Evolutionary conservation across 2,888 invertebrate genomes (phyloP), one percentile per base, ranked within the genome.

Genomic region (Actias luna): DNA sequence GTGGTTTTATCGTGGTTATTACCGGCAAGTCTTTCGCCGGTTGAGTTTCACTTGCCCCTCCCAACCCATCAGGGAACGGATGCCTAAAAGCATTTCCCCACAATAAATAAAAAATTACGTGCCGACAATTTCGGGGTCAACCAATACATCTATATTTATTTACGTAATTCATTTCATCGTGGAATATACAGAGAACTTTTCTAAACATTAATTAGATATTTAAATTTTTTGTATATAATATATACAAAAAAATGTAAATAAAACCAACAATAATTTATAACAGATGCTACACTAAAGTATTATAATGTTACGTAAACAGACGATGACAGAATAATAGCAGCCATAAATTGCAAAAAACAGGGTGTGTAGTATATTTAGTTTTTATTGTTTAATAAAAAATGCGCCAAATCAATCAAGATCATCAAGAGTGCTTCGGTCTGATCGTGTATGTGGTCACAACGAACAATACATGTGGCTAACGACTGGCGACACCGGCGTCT

Each of bases 381-480:
- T 86, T 86, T 83, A 77, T 69, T 66, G 67, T 65, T 75, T 65
- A 52, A 69, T 72, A 80, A 87, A 88, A 89, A 88, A 79, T 66
- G 68, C 71, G 72, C 78, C 74, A 79, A 79, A 85, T 86, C 83
- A 76, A 87, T 88, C 81, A 82, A 79, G 82, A 85, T 83, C 80
- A 84, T 85, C 79, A 84, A 83, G 79, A 78, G 77, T 75, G 75
- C 78, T 77, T 75, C 71, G 77, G 77, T 75, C 80, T 79, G 78
- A 76, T 76, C 76, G 78, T 73, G 78, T 29, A 55, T 83, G 87
- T 78, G 90, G 89, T 88, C 89, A 87, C 83, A 82, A 70, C 73
- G 83, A 87, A 91, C 88, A 89, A 88, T 88, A 88, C 92, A 92
- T 91, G 89, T 90, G 91, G 92, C 91, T 85, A 89, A 88, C 88